Base-by-base conservation (phyloP, 2,888 invertebrate genomes). In the Chaitophorus viminalis region DNA sequence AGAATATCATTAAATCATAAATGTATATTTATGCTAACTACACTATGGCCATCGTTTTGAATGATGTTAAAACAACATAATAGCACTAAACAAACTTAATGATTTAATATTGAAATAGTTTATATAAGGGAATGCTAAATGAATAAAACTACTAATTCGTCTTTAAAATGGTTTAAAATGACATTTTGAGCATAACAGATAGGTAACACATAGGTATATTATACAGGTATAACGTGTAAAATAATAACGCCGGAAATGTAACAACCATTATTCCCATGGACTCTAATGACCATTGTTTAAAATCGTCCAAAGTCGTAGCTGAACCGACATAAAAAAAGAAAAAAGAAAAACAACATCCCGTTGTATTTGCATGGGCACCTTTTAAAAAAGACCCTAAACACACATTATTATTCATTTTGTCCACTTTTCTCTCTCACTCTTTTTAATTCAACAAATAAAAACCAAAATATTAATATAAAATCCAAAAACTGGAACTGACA, bases 401-500 rank as follows among this genome's bases (percentile, higher is more conserved):
- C 75, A 17, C 65, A 54, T 82, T 88, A 82, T 88, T 76, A 68
- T 88, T 83, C 83, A 77, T 77, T 88, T 76, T 75, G 46, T 76
- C 74, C 82, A 3, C 82, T 82, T 88, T 31, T 31, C 39, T 75
- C 60, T 82, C n/a, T 82, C 46, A 36, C n/a, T 87, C 70, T 74
- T 82, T 70, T 74, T 87, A 87, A 81, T 87, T 81, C 81, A 60
- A 65, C 81, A 33, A 74, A 81, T 87, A 79, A 79, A 78, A 86
- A 79, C n/a, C 79, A 46, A 79, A 74, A 81, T 74, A 87, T 87
- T 86, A 87, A 79, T 79, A 81, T 81, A 75, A 79, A 87, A 87
- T 81, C 81, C 81, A 60, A 36, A 87, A 87, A 87, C 87, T 87
- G 87, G 74, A 87, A 87, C 81, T 87, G 87, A 87, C 87, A 79